Percentiles rank a stretch among this genome's conserved stretches.
Evolutionary conservation across 2,797 vertebrate species (phyloP).

Genomic region (Anas georgica): DNA sequence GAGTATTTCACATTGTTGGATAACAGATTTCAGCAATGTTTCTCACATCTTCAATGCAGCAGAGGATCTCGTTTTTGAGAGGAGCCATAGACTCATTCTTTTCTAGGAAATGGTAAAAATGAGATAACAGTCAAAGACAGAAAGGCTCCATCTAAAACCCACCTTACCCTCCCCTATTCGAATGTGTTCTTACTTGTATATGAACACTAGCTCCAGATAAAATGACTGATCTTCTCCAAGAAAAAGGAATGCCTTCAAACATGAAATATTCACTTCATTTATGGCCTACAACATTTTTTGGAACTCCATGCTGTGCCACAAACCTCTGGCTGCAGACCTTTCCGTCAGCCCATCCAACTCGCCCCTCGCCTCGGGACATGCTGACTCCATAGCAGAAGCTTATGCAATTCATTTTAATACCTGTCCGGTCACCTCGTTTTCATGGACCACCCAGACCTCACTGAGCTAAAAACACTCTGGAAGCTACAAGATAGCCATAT

Average conservation of each 20-base stretch:
- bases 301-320: slow-evolving; percentile 1
- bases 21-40: neutral
- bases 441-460: slow-evolving; percentile 16
- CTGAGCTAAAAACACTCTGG: neutral
- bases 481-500: neutral
- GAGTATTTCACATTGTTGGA: neutral
- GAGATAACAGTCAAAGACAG: neutral
- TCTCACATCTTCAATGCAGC: neutral
- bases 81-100: neutral
- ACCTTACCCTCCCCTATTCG: neutral
- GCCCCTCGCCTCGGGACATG: neutral
- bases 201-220: neutral
- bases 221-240: neutral
- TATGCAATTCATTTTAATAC: neutral
- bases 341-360: slow-evolving; percentile 1
- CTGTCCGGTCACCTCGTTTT: slow-evolving; percentile 10
- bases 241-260: neutral
- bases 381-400: neutral
- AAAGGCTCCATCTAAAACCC: neutral
- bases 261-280: slow-evolving; percentile 38
- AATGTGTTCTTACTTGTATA: neutral
- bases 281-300: slow-evolving; percentile 24
- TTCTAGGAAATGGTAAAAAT: neutral
- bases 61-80: neutral
- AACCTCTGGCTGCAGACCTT: slow-evolving; percentile 22